Conservation (phyloP, 1,140 invertebrate genomes). For the Pseudomyrmex dendroicus region DNA sequence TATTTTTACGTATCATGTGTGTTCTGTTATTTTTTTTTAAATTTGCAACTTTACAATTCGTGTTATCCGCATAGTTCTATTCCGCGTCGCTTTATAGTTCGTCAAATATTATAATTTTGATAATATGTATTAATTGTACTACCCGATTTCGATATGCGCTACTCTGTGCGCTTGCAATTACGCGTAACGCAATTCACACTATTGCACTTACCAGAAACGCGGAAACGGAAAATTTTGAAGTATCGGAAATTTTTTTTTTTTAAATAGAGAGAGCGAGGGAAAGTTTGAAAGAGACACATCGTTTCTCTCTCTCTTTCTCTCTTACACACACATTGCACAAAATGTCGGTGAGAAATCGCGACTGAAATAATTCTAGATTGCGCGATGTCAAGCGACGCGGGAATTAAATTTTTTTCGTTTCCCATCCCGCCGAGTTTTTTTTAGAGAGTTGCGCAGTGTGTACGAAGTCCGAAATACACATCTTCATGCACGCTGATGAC, state of each 20-base stretch:
- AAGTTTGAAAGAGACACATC: neutral
- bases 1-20: no score
- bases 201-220: no score
- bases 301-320: no score
- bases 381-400: conserved; percentile 19
- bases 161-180: conserved; percentile 14
- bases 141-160: neutral
- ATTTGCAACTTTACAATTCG: neutral
- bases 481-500: conserved; percentile 65
- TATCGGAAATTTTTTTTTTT: no score
- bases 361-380: conserved; percentile 41
- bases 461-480: conserved; percentile 51
- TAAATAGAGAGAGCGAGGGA: conserved; percentile 1
- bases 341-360: conserved; percentile 7
- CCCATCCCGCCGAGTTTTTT: conserved; percentile 18
- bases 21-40: no score
- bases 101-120: conserved; percentile 17
- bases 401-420: conserved; percentile 27
- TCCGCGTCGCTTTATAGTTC: neutral
- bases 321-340: no score
- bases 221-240: no score
- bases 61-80: neutral
- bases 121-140: neutral
- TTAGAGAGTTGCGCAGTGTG: neutral
- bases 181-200: conserved; percentile 15